Evolutionary conservation across 2,797 vertebrate genomes (phyloP).

Genomic region (Gallinago stenura): DNA sequence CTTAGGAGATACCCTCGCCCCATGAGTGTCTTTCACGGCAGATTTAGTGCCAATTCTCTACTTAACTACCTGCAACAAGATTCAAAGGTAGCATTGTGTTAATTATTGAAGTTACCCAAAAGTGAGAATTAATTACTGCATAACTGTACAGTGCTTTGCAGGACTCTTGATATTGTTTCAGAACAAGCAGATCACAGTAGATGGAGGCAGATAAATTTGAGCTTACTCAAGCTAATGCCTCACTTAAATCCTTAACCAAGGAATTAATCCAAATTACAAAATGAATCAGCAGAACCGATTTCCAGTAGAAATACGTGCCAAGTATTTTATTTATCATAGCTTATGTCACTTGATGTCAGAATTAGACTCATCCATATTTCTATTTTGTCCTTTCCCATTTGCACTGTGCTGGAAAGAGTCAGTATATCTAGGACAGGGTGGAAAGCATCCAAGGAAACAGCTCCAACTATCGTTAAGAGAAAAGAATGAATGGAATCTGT

Average conservation of each 20-base stretch:
- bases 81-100: not conserved
- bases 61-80: not conserved
- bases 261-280: not conserved
- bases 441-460: not conserved
- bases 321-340: not conserved
- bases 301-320: not conserved
- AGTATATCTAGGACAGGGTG: not conserved
- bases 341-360: not conserved
- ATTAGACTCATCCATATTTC: not conserved
- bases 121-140: not conserved
- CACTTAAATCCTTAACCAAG: not conserved
- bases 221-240: not conserved
- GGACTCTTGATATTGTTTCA: not conserved
- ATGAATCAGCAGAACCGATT: not conserved
- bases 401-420: not conserved
- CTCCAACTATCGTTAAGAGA: not conserved
- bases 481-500: constrained; percentile 27
- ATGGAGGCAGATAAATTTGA: not conserved
- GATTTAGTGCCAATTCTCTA: not conserved
- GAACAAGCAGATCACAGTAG: not conserved
- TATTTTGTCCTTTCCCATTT: not conserved
- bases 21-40: not conserved
- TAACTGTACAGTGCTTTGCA: not conserved
- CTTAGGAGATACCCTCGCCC: not conserved
- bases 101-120: not conserved